A percentile compares a stretch with the other conserved stretches of the same genome.
Evolutionary conservation across 2,888 invertebrate genomes (phyloP).

Genomic region (Hymenopus coronatus): DNA sequence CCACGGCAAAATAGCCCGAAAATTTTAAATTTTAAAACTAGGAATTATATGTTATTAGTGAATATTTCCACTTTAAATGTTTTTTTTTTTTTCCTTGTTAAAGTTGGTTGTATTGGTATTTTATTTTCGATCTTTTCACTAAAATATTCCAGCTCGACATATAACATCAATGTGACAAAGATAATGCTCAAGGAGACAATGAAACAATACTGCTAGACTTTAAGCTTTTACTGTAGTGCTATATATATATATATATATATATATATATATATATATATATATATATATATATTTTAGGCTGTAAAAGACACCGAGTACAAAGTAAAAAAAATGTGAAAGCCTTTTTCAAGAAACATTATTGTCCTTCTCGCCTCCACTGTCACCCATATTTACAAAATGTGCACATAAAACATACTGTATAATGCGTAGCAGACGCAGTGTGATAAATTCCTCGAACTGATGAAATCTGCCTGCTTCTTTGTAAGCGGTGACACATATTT

Average conservation of each 20-base stretch:
- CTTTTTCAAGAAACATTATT: background rate
- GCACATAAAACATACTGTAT: background rate
- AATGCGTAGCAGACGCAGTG: background rate
- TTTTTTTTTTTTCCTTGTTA: no score
- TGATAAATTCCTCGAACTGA: background rate
- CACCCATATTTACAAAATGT: background rate
- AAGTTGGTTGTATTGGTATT: no score
- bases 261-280: background rate
- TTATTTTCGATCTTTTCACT: no score
- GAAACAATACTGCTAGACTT: no score
- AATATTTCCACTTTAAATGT: no score
- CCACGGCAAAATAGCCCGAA: no score
- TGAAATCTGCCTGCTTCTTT: background rate
- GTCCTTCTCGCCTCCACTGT: background rate
- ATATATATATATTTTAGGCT: background rate
- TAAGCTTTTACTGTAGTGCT: background rate
- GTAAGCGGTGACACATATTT: background rate
- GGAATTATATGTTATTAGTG: no score
- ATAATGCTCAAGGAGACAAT: no score
- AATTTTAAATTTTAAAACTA: no score
- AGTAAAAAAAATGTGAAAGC: background rate
- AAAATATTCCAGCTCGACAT: no score
- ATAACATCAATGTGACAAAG: no score
- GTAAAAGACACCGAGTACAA: background rate
- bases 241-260: background rate